These are phyloP conservation scores for Bubo scandiacus DNA, from an alignment of 2,113 vertebrate genomes.

Conservation along the genomic window DNA sequence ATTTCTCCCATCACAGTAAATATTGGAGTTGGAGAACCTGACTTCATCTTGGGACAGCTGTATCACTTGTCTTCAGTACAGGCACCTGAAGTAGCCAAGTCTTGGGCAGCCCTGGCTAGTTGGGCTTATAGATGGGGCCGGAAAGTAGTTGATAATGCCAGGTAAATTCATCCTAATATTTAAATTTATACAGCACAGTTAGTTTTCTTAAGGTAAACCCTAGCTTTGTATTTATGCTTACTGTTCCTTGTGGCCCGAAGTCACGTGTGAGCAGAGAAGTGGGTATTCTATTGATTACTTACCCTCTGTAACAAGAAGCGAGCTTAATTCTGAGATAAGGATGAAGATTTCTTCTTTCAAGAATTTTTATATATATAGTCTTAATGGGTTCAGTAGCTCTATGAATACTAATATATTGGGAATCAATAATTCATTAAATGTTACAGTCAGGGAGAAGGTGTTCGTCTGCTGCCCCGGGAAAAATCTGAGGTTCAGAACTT, in stretches of 20 bases:
- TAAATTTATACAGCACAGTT: background rate
- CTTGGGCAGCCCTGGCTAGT: constrained; percentile 95
- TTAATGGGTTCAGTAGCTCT: background rate
- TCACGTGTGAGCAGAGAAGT: accelerated
- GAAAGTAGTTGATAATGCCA: constrained; percentile 98
- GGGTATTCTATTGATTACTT: background rate
- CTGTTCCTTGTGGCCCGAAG: background rate
- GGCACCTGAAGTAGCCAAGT: constrained; percentile 96
- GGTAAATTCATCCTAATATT: constrained; percentile 72
- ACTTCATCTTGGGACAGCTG: constrained; percentile 93
- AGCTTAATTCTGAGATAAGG: background rate
- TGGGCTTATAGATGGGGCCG: constrained; percentile 98
- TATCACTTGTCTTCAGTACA: constrained; percentile 94
- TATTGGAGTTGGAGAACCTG: constrained; percentile 95
- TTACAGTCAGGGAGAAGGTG: constrained; percentile 93
- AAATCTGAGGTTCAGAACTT: constrained; percentile 93
- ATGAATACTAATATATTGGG: background rate
- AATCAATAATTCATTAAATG: constrained; percentile 39
- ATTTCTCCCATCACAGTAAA: constrained; percentile 77
- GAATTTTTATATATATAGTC: background rate
- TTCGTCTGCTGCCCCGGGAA: constrained; percentile 90
- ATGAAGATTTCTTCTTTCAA: background rate
- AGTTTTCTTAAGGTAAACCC: background rate
- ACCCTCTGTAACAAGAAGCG: background rate
- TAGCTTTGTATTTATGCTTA: background rate